Evolutionary conservation across 2,113 vertebrate species (phyloP).

Genomic region (Corythornis cristatus): DNA sequence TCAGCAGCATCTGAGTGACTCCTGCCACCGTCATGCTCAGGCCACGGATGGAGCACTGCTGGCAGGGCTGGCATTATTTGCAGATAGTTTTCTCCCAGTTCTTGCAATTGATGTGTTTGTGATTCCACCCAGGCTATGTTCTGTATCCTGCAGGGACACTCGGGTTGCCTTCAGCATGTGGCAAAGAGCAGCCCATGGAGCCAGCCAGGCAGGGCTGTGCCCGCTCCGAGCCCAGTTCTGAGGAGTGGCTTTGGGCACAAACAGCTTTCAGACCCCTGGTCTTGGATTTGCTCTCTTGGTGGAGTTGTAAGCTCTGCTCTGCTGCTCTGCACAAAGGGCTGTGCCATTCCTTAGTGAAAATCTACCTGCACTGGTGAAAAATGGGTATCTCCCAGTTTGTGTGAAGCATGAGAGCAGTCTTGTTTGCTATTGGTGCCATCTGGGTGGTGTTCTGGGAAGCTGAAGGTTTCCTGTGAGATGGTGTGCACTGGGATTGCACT

Average conservation of each 20-base stretch:
- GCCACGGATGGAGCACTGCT: background rate
- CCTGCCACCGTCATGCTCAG: background rate
- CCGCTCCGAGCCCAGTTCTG: background rate
- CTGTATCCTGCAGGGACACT: background rate
- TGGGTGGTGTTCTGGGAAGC: background rate
- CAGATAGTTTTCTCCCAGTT: background rate
- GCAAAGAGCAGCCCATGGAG: background rate
- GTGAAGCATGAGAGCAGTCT: background rate
- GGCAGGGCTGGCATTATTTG: background rate
- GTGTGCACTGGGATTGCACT: background rate
- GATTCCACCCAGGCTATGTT: background rate
- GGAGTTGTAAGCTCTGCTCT: background rate
- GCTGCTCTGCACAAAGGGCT: accelerated
- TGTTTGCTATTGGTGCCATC: too few species aligned
- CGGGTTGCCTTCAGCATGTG: background rate
- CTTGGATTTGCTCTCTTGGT: background rate
- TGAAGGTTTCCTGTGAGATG: background rate
- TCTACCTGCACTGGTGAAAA: background rate
- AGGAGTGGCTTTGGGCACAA: background rate
- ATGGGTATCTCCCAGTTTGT: background rate
- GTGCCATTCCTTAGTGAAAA: background rate
- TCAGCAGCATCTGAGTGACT: background rate
- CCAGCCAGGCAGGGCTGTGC: background rate
- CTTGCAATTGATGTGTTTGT: background rate
- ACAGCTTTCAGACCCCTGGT: background rate